These are phyloP conservation scores for Saguinus imperator DNA, from an alignment of 2,113 vertebrate genomes.

Conservation along the genomic window DNA sequence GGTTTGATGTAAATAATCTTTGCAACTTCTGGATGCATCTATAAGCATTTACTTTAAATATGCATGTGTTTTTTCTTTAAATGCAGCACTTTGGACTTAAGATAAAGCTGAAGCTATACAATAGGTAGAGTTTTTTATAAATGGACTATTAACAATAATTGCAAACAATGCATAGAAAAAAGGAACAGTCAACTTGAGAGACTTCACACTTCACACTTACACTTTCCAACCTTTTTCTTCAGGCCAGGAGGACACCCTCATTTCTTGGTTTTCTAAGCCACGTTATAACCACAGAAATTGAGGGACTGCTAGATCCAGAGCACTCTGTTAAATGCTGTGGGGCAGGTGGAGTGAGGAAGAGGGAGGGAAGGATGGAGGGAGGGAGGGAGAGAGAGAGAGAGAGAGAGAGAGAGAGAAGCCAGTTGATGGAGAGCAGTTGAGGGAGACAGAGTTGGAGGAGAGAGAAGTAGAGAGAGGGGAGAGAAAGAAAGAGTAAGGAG, in stretches of 20 bases:
- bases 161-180: not conserved
- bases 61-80: not conserved
- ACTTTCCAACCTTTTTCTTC: not conserved
- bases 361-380: too few species aligned
- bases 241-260: not conserved
- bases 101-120: not conserved
- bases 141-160: not conserved
- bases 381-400: not conserved
- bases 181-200: not conserved
- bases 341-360: not conserved
- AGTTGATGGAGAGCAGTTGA: too few species aligned
- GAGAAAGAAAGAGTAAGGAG: not conserved
- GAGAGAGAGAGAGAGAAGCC: not conserved
- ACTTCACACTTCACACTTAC: too few species aligned
- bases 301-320: not conserved
- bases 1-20: not conserved
- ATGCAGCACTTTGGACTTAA: not conserved
- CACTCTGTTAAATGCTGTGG: accelerated
- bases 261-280: not conserved
- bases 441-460: not conserved
- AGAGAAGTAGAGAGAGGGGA: not conserved
- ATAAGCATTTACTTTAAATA: not conserved
- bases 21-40: not conserved
- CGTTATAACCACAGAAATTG: not conserved
- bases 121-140: not conserved